Conservation (phyloP, 2,113 vertebrate species). For the Corythoichthys haematopterus region DNA sequence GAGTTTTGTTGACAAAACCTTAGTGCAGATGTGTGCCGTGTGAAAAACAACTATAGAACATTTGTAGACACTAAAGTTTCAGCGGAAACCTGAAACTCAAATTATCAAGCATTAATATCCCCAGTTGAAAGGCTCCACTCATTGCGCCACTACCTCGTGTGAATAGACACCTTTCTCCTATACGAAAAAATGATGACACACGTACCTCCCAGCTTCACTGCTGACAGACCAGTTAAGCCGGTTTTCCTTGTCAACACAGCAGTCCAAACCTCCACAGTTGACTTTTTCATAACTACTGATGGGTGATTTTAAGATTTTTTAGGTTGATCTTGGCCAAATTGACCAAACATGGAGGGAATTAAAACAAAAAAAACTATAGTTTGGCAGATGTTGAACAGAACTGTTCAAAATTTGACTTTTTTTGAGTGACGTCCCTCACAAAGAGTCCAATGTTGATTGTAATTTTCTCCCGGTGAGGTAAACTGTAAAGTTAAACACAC, state of each 20-base stretch:
- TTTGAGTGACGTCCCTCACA: too few species aligned
- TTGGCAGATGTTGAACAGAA: too few species aligned
- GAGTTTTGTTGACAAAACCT: background rate
- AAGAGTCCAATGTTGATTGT: too few species aligned
- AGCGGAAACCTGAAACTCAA: background rate
- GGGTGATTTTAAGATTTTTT: background rate
- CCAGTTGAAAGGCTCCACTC: background rate
- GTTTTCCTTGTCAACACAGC: constrained; percentile 36
- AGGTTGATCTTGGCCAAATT: too few species aligned
- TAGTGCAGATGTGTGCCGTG: too few species aligned
- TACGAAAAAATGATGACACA: background rate
- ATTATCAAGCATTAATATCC: background rate
- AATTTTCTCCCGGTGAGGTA: too few species aligned
- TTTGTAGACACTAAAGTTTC: constrained; percentile 14
- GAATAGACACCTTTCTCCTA: constrained; percentile 7
- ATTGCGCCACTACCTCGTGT: constrained; percentile 2
- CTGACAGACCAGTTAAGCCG: constrained; percentile 48
- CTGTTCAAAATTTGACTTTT: too few species aligned
- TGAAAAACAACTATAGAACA: background rate
- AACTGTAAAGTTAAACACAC: too few species aligned
- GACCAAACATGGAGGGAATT: too few species aligned
- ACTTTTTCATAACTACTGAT: background rate
- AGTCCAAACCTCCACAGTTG: constrained; percentile 21
- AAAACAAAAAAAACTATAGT: too few species aligned
- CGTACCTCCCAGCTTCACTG: constrained; percentile 27